Base-by-base conservation (phyloP, 2,113 vertebrate genomes). In the Bothrops jararaca region DNA sequence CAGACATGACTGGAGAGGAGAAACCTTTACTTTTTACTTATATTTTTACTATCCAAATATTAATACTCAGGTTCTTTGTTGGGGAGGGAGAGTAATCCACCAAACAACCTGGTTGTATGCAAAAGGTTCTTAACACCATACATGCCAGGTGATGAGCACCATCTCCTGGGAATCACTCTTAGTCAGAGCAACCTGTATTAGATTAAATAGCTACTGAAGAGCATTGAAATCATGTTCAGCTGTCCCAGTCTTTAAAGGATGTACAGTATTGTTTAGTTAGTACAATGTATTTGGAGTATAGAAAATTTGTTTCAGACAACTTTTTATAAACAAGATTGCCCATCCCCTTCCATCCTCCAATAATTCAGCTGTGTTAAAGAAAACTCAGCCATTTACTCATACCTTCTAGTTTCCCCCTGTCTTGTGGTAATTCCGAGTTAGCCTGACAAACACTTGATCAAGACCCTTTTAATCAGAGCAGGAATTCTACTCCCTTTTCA, bases 401-500 rank as follows among this genome's bases (percentile, higher is more conserved):
- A 88, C 86, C 60, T 50, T 45, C 85, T 80, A 4, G 15, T 6
- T 4, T 29, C 22, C 3, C 15, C 18, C 34, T 4, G 39, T 54
- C 45, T 48, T 23, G 39, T 23, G 50, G 90, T 56, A 85, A 29
- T 90, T 9, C 29, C 2, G 26, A 53, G 1, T 18, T 39, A 11
- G 4, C 24, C 48, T 54, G 89, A 88, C 58, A 88, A 60, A 24
- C 15, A 3, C 5, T 53, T 85, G 56, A 80, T 92, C 24, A 85
- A 34, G 90, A 85, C 4, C 34, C 22, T 56, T 20, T 88, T 45
- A 26, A 48, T 85, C 23, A 58, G 53, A 53, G 56, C 80, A 13
- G 15, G 15, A 60, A 92, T 85, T 88, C 86, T 91, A 85, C 88
- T 85, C 85, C 53, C 39, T 90, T 89, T 87, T 52, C 48, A 86